phyloP scores from a whole-genome alignment of 2,113 vertebrate genomes.

The Dromaius novaehollandiae region DNA sequence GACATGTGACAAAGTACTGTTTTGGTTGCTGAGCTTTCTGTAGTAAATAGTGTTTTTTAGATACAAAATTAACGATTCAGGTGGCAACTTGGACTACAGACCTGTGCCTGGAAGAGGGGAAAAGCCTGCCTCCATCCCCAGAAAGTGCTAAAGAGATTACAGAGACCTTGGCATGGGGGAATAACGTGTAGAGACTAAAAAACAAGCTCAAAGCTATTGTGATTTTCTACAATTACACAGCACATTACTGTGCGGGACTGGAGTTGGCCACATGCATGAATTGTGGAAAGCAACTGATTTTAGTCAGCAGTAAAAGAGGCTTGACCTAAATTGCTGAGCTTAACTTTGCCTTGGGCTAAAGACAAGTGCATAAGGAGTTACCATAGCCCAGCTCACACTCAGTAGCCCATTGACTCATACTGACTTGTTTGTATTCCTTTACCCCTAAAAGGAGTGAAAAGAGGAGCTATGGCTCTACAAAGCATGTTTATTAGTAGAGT shows the following conservation, averaged over 20 bases:
- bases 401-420: neutral
- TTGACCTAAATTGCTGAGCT: neutral
- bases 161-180: neutral
- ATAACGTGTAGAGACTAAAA: neutral
- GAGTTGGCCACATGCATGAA: neutral
- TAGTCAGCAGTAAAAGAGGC: neutral
- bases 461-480: neutral
- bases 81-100: neutral
- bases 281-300: neutral
- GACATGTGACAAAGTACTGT: neutral
- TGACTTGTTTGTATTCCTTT: neutral
- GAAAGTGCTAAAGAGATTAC: neutral
- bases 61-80: neutral
- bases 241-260: neutral
- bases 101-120: neutral
- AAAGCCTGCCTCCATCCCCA: neutral
- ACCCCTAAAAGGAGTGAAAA: neutral
- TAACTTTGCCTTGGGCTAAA: neutral
- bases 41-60: neutral
- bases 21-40: neutral
- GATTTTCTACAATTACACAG: neutral
- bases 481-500: neutral
- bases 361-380: neutral
- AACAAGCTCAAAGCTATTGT: neutral
- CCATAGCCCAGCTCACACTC: neutral